phyloP scores from a whole-genome alignment of 2,888 invertebrate species.

The Mycalesis mineus region DNA sequence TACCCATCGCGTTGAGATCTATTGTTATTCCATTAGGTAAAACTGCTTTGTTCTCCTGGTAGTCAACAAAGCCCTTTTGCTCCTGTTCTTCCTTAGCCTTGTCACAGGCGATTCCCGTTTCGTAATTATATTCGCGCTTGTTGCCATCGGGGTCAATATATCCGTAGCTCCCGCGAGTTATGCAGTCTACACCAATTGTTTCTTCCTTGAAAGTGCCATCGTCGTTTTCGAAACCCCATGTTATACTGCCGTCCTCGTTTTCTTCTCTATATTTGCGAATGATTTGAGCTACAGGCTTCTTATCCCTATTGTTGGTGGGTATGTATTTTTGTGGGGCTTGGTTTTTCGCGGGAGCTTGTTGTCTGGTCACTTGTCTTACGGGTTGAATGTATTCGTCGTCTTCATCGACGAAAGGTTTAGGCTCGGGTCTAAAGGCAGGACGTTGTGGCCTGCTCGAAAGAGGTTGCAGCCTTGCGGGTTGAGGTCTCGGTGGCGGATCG shows the following conservation, averaged over 20 bases:
- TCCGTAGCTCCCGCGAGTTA: conserved; percentile 88
- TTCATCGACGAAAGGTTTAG: conserved; percentile 67
- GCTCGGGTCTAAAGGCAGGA: conserved; percentile 73
- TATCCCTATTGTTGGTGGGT: conserved; percentile 65
- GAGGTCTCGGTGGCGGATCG: conserved; percentile 55
- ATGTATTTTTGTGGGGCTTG: conserved; percentile 64
- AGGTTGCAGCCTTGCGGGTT: conserved; percentile 67
- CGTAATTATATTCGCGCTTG: conserved; percentile 88
- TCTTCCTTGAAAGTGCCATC: conserved; percentile 93
- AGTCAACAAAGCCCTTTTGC: conserved; percentile 83
- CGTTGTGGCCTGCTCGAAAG: conserved; percentile 71
- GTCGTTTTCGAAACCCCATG: conserved; percentile 93
- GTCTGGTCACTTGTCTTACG: conserved; percentile 67
- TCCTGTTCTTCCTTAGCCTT: conserved; percentile 74
- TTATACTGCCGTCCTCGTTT: conserved; percentile 88
- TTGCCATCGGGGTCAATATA: conserved; percentile 91
- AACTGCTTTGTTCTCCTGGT: conserved; percentile 85
- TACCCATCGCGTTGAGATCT: conserved; percentile 83
- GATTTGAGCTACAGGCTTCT: conserved; percentile 85
- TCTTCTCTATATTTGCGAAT: conserved; percentile 86
- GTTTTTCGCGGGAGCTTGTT: conserved; percentile 60
- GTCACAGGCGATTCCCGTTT: conserved; percentile 86
- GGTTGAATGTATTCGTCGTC: conserved; percentile 65
- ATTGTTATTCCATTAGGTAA: conserved; percentile 85
- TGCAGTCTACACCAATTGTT: conserved; percentile 86